Base-by-base conservation (phyloP, 2,797 vertebrate genomes). In the Naso thynnoides region DNA sequence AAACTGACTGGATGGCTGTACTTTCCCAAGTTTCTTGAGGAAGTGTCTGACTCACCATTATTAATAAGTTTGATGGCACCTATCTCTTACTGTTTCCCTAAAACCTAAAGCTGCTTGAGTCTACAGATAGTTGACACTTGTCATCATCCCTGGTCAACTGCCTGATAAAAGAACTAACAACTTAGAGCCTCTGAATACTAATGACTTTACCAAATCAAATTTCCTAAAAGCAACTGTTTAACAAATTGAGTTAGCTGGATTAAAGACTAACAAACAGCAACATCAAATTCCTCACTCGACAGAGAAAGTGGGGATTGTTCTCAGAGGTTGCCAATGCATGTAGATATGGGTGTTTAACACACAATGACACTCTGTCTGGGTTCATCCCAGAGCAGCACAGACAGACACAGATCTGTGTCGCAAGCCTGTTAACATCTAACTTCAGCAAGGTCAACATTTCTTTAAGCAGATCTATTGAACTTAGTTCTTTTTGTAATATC, bases 311-410 rank as follows among this genome's bases (percentile, higher is more conserved):
- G 2, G 36, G 52, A 77, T 76, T 90, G 87, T 90, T 86, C 58
- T 66, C 19, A 0, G 64, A n/a, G 36, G 41, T 18, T 33, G 74
- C 62, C 14, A 29, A 59, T 66, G 69, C 65, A 73, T 56, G 64
- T 70, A 52, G 49, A 82, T 41, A 73, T 9, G 48, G 59, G 52
- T 61, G 48, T 78, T 82, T 72, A 65, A 67, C 68, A 70, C 49
- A 93, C 90, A 94, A 92, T 83, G 75, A 57, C 33, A 42, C 59
- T 78, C 76, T 88, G 78, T 89, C 49, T 70, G 60, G 66, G 57
- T 66, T 76, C 57, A 68, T 63, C 78, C 49, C 49, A 62, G 60
- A 50, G 73, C 57, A 75, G 57, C 73, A 83, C 78, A 88, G 78
- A 75, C 66, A 79, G 52, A 59, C 33, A 44, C 67, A 60, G 59